phyloP scores from a whole-genome alignment of 2,113 vertebrate species.

The Pluvianellus socialis region DNA sequence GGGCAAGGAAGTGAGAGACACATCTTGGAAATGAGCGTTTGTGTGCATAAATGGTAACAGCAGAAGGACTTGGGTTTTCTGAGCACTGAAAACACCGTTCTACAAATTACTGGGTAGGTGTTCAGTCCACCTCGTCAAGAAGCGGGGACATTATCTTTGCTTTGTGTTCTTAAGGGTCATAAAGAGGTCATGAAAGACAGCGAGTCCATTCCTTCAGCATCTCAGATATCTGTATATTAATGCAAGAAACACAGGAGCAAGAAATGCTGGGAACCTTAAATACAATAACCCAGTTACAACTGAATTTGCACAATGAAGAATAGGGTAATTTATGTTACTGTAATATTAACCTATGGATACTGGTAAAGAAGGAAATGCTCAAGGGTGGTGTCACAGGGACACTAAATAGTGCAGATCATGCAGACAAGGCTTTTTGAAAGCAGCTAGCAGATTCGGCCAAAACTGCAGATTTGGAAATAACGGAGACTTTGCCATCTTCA shows the following conservation, averaged over 20 bases:
- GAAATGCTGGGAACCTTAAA: not conserved
- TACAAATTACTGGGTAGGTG: not conserved
- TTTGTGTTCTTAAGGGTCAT: not conserved
- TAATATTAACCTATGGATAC: not conserved
- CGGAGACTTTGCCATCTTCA: not conserved
- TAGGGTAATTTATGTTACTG: not conserved
- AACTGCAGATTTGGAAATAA: not conserved
- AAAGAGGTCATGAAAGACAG: not conserved
- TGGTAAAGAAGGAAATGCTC: not conserved
- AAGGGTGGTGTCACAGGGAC: not conserved
- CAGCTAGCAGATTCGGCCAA: not conserved
- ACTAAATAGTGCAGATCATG: not conserved
- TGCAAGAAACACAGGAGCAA: not conserved
- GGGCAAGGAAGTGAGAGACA: not conserved
- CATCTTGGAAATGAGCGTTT: not conserved
- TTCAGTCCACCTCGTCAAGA: not conserved
- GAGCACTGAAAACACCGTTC: not conserved
- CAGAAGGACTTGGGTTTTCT: not conserved
- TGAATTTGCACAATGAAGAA: not conserved
- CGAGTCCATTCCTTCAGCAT: not conserved
- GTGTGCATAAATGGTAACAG: not conserved
- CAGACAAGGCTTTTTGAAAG: not conserved
- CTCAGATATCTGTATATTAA: not conserved
- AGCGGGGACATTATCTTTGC: not conserved
- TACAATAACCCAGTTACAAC: not conserved